Conservation (phyloP, 2,113 vertebrate species). For the Parus major region DNA sequence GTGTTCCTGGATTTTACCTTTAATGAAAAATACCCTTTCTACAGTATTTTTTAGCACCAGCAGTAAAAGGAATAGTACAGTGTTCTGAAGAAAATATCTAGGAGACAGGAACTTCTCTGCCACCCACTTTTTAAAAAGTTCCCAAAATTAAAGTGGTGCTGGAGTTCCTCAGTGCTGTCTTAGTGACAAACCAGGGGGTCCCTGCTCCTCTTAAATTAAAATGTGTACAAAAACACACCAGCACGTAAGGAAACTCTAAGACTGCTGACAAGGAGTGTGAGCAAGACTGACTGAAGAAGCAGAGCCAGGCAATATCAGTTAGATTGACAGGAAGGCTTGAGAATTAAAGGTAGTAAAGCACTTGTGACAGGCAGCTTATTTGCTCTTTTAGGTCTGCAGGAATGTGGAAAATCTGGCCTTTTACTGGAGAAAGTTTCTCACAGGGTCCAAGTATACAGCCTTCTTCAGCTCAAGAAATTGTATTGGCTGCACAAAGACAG, state of each 20-base stretch:
- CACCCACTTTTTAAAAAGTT: neutral
- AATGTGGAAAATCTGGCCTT: constrained; percentile 8
- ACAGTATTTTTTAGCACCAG: neutral
- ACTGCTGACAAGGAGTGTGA: neutral
- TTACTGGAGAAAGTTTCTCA: neutral
- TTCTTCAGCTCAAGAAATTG: neutral
- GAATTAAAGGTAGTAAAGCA: neutral
- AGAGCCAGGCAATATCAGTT: neutral
- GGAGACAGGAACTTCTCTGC: neutral
- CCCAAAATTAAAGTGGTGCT: neutral
- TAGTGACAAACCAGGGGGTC: neutral
- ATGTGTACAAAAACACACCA: neutral
- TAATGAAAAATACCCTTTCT: constrained; percentile 8
- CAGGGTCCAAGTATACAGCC: neutral
- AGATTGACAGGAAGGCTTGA: neutral
- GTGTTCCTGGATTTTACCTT: constrained; percentile 36
- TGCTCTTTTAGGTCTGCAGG: neutral
- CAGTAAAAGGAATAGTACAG: neutral
- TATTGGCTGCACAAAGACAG: neutral
- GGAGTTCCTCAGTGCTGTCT: neutral
- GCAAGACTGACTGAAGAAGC: neutral
- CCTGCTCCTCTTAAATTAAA: neutral
- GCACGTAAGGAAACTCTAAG: neutral
- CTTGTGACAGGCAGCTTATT: neutral
- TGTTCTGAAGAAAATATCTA: neutral